phyloP scores from a whole-genome alignment of 1,140 invertebrate species.

The Pteromalus puparum region DNA sequence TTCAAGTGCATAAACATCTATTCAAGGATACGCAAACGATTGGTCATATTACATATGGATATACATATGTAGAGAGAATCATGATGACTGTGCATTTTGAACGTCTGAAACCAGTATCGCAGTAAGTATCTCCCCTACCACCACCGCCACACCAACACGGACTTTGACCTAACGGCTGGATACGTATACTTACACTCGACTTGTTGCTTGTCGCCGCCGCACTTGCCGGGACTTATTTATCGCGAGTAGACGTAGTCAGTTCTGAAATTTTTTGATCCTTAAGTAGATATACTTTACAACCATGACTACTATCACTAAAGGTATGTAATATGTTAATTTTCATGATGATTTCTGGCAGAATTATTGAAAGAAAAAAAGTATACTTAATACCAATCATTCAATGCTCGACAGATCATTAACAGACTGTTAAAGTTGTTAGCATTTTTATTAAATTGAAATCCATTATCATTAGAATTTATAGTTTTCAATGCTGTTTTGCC shows the following conservation, averaged over 20 bases:
- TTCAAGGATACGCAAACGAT: not conserved
- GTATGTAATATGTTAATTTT: constrained; percentile 47
- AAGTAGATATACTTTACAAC: not conserved
- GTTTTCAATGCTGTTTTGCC: too few relatives aligned
- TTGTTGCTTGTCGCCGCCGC: constrained; percentile 2
- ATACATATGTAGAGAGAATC: not conserved
- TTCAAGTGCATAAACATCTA: too few relatives aligned
- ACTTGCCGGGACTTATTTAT: not conserved
- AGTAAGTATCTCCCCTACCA: not conserved
- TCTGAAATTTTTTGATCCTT: not conserved
- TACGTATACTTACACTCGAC: not conserved
- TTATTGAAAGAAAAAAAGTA: too few relatives aligned
- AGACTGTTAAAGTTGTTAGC: too few relatives aligned
- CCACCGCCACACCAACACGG: not conserved
- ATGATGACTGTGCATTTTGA: constrained; percentile 35
- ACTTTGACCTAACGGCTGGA: constrained; percentile 16
- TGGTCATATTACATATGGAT: not conserved
- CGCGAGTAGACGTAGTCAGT: not conserved
- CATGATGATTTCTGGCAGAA: not conserved
- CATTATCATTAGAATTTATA: too few relatives aligned
- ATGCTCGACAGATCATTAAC: too few relatives aligned
- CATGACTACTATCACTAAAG: constrained; percentile 57
- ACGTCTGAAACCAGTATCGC: not conserved
- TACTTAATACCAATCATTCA: too few relatives aligned
- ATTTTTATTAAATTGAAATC: too few relatives aligned